phyloP scores from a whole-genome alignment of 1,140 invertebrate genomes.

The Monochamus saltuarius region DNA sequence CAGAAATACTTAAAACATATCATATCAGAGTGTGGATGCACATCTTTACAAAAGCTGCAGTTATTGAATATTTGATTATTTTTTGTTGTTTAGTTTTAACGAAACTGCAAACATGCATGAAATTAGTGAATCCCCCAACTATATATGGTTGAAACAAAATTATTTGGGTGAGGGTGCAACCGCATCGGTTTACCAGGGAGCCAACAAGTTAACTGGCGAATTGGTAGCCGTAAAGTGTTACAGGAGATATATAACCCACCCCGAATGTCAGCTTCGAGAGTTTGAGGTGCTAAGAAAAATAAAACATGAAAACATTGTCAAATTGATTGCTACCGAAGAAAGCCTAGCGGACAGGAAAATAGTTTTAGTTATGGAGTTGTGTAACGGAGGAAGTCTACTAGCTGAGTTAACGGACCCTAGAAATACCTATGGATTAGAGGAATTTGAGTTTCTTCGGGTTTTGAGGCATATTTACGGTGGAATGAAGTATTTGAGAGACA shows the following conservation, averaged over 20 bases:
- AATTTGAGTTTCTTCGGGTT: conserved; percentile 89
- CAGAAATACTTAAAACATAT: too few species aligned
- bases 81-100: too few species aligned
- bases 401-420: conserved; percentile 95
- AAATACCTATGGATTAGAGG: conserved; percentile 90
- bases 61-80: too few species aligned
- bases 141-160: conserved; percentile 94
- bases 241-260: conserved; percentile 87
- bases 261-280: conserved; percentile 90
- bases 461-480: conserved; percentile 87
- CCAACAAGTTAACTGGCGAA: conserved; percentile 93
- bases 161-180: conserved; percentile 94
- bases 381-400: conserved; percentile 89
- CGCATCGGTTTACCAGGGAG: conserved; percentile 90
- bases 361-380: conserved; percentile 96
- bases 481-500: conserved; percentile 95
- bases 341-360: conserved; percentile 85
- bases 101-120: too few species aligned
- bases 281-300: conserved; percentile 93
- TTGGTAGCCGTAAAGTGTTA: conserved; percentile 95
- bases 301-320: conserved; percentile 96
- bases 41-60: too few species aligned
- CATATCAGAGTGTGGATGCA: too few species aligned
- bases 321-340: conserved; percentile 91
- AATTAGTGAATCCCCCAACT: conserved; percentile 78